Evolutionary conservation across 2,797 vertebrate species (phyloP).

Genomic region (Tenualosa ilisha): DNA sequence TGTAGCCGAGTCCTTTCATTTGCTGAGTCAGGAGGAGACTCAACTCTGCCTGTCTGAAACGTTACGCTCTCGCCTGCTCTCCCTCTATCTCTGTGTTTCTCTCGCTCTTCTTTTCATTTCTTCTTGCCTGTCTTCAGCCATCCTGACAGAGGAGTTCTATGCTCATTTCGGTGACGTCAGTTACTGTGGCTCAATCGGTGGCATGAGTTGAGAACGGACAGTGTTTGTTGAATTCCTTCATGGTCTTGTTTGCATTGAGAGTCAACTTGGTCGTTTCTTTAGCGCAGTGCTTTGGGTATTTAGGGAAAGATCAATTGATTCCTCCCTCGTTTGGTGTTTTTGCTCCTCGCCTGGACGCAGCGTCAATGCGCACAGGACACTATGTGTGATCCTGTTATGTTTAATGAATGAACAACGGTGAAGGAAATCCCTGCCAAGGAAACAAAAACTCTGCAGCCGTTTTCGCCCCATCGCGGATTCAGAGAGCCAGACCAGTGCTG

Average conservation of each 20-base stretch:
- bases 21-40: constrained; percentile 76
- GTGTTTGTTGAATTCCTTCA: constrained; percentile 36
- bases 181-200: constrained; percentile 56
- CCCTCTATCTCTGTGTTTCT: constrained; percentile 24
- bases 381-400: constrained; percentile 45
- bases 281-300: constrained; percentile 56
- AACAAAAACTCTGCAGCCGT: constrained; percentile 54
- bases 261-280: constrained; percentile 63
- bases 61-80: neutral
- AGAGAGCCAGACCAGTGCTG: constrained; percentile 57
- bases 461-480: constrained; percentile 59
- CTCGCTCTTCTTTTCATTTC: constrained; percentile 28
- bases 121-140: constrained; percentile 26
- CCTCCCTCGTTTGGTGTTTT: constrained; percentile 52
- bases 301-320: constrained; percentile 41
- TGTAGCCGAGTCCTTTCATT: constrained; percentile 42
- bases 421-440: constrained; percentile 54
- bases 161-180: constrained; percentile 57
- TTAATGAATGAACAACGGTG: constrained; percentile 70
- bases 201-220: constrained; percentile 42
- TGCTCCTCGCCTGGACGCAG: constrained; percentile 41
- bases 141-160: constrained; percentile 43
- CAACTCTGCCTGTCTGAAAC: constrained; percentile 33
- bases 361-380: constrained; percentile 50
- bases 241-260: constrained; percentile 38